Base-by-base conservation (phyloP, 2,888 invertebrate genomes). In the Drosophila nigricruria region DNA sequence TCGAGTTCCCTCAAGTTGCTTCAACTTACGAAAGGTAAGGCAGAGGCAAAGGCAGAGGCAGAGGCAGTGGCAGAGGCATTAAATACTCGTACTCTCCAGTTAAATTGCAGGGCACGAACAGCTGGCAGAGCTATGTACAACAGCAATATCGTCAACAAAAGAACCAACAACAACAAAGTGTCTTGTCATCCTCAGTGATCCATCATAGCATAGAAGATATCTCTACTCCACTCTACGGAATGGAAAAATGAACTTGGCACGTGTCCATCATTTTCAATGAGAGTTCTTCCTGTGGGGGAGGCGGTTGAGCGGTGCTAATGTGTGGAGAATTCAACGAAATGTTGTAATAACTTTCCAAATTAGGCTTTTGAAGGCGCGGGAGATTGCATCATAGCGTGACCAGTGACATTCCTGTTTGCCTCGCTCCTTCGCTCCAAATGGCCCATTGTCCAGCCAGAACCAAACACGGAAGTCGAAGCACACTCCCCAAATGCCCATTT, bases 401-500 rank as follows among this genome's bases (percentile, higher is more conserved):
- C 58, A 61, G 72, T 43, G 68, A 74, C 79, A 58, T 69, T 59
- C 69, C 59, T 59, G 18, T 20, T 50, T 52, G 40, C 38, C 32
- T 34, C 47, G 34, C 12, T 34, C 20, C 40, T 56, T n/a, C 42
- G 36, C 56, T 62, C 45, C 57, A 70, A 84, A 84, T 88, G 77
- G 86, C 67, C 88, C 86, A 88, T 84, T 84, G 88, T 85, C 73
- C 73, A 40, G 45, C 12, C 54, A 56, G 43, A 63, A 59, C 82
- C 82, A 74, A 84, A 84, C 82, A 82, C 84, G 84, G 84, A 84
- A 88, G 88, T 82, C 76, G 70, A 73, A 79, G 72, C 76, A 81
- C 80, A 84, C 84, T 88, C 86, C 82, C 86, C 73, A 79, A 84
- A 88, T 88, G 82, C 85, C 82, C 81, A 84, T 84, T 84, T 84